Percentiles rank a stretch among this genome's conserved stretches.
Evolutionary conservation across 1,140 invertebrate genomes (phyloP).

Genomic region (Zaprionus lachaisei): DNA sequence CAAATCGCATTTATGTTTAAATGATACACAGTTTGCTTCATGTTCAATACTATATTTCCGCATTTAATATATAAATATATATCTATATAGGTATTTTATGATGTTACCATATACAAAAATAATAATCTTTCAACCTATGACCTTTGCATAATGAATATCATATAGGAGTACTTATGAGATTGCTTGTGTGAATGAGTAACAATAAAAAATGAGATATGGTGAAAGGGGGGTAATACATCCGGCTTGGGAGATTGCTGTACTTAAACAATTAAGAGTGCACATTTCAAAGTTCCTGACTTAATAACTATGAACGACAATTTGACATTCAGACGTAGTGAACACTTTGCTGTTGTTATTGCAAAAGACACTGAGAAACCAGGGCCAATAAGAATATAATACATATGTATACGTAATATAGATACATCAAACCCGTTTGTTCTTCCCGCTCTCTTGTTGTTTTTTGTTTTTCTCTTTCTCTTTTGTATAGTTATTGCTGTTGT

Average conservation of each 20-base stretch:
- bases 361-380: neutral
- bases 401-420: neutral
- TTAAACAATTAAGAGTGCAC: neutral
- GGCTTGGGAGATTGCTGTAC: constrained; percentile 9
- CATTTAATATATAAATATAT: constrained; percentile 11
- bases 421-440: neutral
- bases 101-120: constrained; percentile 23
- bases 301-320: neutral
- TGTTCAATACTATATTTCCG: constrained; percentile 27
- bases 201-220: neutral
- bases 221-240: neutral
- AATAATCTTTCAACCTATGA: constrained; percentile 26
- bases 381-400: constrained; percentile 20
- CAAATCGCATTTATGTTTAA: neutral
- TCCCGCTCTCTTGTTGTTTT: neutral
- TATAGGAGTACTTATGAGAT: constrained; percentile 28
- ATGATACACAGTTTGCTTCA: neutral
- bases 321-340: neutral
- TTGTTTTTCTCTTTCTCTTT: neutral
- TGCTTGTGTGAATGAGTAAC: constrained; percentile 1
- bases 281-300: constrained; percentile 3
- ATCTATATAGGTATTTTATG: neutral
- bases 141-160: neutral
- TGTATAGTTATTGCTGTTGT: neutral
- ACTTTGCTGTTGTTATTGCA: neutral